phyloP scores from a whole-genome alignment of 2,797 vertebrate genomes.

The Sebastes flavidus region DNA sequence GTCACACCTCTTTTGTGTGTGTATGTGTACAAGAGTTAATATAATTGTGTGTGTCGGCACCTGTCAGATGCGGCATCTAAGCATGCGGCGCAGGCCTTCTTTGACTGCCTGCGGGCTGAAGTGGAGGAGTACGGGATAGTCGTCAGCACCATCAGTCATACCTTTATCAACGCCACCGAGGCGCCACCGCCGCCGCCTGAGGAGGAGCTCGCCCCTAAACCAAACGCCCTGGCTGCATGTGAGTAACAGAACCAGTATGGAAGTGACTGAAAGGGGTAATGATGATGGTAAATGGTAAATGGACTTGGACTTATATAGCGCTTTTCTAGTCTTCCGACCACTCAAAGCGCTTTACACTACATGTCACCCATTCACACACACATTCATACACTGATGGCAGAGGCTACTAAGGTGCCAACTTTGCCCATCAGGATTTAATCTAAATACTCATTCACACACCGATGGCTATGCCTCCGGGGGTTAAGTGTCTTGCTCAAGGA shows the following conservation, averaged over 20 bases:
- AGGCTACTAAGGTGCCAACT: no score
- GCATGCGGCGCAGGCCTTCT: constrained; percentile 93
- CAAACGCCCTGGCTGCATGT: constrained; percentile 84
- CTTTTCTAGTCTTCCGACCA: no score
- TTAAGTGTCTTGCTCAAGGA: no score
- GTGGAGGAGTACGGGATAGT: constrained; percentile 92
- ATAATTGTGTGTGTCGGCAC: neutral
- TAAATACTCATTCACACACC: no score
- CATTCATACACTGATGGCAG: no score
- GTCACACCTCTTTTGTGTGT: constrained; percentile 11
- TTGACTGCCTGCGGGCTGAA: constrained; percentile 94
- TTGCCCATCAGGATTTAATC: no score
- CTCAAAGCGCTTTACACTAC: no score
- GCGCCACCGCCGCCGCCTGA: neutral
- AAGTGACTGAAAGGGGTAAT: neutral
- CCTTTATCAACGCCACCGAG: constrained; percentile 85
- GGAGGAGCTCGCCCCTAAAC: constrained; percentile 54
- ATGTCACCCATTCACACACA: no score
- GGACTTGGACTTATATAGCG: no score
- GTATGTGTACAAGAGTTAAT: neutral
- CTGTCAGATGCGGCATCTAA: constrained; percentile 92
- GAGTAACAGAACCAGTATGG: constrained; percentile 28
- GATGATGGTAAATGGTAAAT: neutral
- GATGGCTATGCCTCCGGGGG: no score
- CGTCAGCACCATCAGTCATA: constrained; percentile 93